phyloP scores from a whole-genome alignment of 2,113 vertebrate species.

The Cariama cristata region DNA sequence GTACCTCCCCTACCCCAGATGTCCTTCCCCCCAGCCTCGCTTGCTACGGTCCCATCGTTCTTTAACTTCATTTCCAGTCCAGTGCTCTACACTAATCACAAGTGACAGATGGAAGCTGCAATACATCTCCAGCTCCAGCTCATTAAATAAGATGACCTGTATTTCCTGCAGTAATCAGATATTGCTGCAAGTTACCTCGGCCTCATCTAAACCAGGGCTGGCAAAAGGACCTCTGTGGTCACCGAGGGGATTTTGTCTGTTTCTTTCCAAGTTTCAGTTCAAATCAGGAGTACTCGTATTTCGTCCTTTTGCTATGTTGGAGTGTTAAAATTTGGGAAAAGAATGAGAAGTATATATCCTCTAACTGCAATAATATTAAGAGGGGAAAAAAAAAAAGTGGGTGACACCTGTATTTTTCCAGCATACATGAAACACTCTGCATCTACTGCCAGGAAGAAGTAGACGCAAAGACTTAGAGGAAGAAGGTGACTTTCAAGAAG shows the following conservation, averaged over 20 bases:
- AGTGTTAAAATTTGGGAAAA: background rate
- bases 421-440: background rate
- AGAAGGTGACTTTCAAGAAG: background rate
- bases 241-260: background rate
- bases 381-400: background rate
- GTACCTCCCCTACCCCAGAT: background rate
- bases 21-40: background rate
- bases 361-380: background rate
- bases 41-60: background rate
- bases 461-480: background rate
- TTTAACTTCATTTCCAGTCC: constrained; percentile 16
- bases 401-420: background rate
- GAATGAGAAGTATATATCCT: background rate
- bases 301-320: background rate
- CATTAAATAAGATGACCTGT: constrained; percentile 31
- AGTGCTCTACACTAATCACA: background rate
- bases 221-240: background rate
- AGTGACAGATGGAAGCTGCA: constrained; percentile 36
- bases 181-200: background rate
- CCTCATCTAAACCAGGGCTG: background rate
- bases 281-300: background rate
- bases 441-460: background rate
- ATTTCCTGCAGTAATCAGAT: constrained; percentile 35
- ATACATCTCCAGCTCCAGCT: background rate
- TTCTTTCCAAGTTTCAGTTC: background rate